Evolutionary conservation across 2,888 invertebrate genomes (phyloP).

Genomic region (Amphimallon solstitiale): DNA sequence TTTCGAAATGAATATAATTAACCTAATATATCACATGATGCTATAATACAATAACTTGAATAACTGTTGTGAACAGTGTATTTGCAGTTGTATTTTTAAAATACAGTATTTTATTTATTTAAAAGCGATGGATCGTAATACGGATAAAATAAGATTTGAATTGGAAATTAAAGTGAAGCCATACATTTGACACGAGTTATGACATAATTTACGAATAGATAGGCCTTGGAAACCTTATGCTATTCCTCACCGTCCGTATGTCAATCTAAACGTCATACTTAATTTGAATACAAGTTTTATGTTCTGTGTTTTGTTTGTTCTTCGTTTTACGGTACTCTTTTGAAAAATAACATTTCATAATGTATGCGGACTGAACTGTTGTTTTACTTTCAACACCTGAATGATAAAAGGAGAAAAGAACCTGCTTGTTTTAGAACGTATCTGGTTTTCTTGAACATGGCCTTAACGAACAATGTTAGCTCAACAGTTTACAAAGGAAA

Average conservation of each 20-base stretch:
- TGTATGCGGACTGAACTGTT: too few species aligned
- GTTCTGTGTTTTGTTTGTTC: neutral
- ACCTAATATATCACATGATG: too few species aligned
- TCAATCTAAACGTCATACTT: conserved; percentile 18
- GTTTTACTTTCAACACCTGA: neutral
- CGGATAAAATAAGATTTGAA: neutral
- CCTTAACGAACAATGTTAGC: conserved; percentile 16
- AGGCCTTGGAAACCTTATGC: conserved; percentile 4
- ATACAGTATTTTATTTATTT: too few species aligned
- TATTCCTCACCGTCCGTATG: neutral
- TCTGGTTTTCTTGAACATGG: conserved; percentile 18
- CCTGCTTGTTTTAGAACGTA: neutral
- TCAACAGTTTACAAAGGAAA: conserved; percentile 3
- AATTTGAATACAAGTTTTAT: neutral
- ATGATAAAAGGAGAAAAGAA: neutral
- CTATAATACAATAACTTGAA: too few species aligned
- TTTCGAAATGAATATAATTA: too few species aligned
- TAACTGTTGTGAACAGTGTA: too few species aligned
- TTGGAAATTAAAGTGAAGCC: neutral
- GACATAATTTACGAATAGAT: neutral
- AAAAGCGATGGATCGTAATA: too few species aligned
- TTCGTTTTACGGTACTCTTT: neutral
- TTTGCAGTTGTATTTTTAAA: too few species aligned
- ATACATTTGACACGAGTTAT: too few species aligned
- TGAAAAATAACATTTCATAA: too few species aligned